These are phyloP conservation scores for Charaxes varanes DNA, from an alignment of 1,140 invertebrate species.

Conservation along the genomic window DNA sequence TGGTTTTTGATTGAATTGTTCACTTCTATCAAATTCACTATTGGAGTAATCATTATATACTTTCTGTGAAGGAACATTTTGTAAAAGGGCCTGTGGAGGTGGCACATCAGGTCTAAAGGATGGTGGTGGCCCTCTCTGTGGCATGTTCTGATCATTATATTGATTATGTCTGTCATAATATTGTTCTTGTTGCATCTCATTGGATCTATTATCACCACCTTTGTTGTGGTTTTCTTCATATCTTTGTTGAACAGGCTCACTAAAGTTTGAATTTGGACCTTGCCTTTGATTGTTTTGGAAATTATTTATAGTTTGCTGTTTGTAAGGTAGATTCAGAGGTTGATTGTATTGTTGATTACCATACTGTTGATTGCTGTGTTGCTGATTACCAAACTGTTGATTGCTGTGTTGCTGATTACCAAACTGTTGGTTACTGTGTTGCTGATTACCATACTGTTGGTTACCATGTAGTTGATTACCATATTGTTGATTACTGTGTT, in stretches of 20 bases:
- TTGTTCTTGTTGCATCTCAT: slow-evolving; percentile 22
- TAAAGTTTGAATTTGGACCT: slow-evolving; percentile 14
- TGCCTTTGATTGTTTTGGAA: slow-evolving; percentile 5
- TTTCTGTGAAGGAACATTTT: slow-evolving; percentile 12
- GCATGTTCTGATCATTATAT: slow-evolving; percentile 21
- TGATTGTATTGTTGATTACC: no score
- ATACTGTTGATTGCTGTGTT: slow-evolving; percentile 6
- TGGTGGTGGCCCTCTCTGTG: not conserved
- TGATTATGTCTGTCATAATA: slow-evolving; percentile 29
- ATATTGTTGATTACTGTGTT: slow-evolving; percentile 6
- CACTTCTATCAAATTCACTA: slow-evolving; percentile 23
- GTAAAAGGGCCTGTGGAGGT: slow-evolving; percentile 1
- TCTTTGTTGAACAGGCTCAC: slow-evolving; percentile 11
- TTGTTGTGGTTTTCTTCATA: slow-evolving; percentile 18
- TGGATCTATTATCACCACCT: slow-evolving; percentile 18
- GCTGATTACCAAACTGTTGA: no score
- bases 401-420: no score
- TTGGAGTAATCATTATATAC: slow-evolving; percentile 22
- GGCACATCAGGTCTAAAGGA: slow-evolving; percentile 10
- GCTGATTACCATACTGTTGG: no score
- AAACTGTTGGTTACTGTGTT: slow-evolving; percentile 7
- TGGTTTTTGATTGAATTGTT: slow-evolving; percentile 15
- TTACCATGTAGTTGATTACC: no score
- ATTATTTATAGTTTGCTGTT: slow-evolving; percentile 19
- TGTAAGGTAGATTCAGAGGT: slow-evolving; percentile 20